Percentiles rank a stretch among this genome's conserved stretches.
Evolutionary conservation across 2,113 vertebrate species (phyloP).

Genomic region (Coryphaenoides rupestris): DNA sequence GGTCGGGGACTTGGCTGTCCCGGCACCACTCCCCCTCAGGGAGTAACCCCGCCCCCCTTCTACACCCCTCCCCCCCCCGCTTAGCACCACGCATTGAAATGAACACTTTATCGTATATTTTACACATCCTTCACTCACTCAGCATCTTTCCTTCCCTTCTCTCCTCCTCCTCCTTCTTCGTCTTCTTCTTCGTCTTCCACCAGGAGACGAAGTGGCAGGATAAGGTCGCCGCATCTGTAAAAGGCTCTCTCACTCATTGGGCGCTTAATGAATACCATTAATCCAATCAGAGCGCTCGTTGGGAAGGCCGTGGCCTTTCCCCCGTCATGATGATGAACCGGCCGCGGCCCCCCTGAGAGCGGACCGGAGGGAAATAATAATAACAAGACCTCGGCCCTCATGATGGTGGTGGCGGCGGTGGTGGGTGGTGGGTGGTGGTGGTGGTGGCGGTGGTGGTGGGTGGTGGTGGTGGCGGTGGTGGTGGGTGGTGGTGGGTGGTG

Average conservation of each 20-base stretch:
- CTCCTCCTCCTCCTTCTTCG: neutral
- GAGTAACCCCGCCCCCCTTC: conserved; percentile 24
- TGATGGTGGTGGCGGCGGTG: conserved; percentile 25
- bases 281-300: conserved; percentile 65
- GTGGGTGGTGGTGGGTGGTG: too few species aligned
- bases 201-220: conserved; percentile 61
- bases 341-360: conserved; percentile 40
- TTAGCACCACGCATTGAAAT: conserved; percentile 24
- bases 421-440: too few species aligned
- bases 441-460: conserved; percentile 23
- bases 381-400: conserved; percentile 58
- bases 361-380: conserved; percentile 51
- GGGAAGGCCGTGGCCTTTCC: conserved; percentile 64
- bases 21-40: conserved; percentile 33
- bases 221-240: conserved; percentile 64
- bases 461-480: conserved; percentile 25
- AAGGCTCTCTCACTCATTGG: conserved; percentile 49
- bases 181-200: conserved; percentile 37
- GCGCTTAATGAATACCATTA: conserved; percentile 73
- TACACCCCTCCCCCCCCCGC: too few species aligned
- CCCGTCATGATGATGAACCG: conserved; percentile 68
- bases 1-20: conserved; percentile 38
- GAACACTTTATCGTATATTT: conserved; percentile 41
- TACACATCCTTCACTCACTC: conserved; percentile 9
- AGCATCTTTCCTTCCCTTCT: neutral